Evolutionary conservation across 37 sponge, comb jelly and placozoan genomes (phyloP).

Genomic region (Hexactinellida sp.): DNA sequence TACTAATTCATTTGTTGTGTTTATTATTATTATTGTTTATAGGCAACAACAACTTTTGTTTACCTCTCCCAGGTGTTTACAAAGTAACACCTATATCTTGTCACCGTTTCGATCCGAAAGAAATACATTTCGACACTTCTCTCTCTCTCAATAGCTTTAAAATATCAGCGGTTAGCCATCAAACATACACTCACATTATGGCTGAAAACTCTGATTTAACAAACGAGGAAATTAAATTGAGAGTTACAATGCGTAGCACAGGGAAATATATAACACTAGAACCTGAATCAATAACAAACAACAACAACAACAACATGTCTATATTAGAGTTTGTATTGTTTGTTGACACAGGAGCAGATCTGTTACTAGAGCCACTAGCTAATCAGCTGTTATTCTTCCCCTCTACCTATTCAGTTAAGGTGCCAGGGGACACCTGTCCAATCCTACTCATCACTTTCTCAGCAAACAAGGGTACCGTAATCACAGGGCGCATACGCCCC

Average conservation of each 20-base stretch:
- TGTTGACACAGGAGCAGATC: neutral
- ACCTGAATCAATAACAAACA: neutral
- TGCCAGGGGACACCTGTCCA: neutral
- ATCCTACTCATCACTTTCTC: neutral
- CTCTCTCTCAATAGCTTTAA: neutral
- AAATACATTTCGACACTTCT: neutral
- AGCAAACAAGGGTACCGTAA: neutral
- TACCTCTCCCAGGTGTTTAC: neutral
- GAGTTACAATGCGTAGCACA: neutral
- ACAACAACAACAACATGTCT: neutral
- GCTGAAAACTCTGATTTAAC: neutral
- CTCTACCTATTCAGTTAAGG: neutral
- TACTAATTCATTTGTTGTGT: too few species aligned
- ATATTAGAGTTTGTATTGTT: neutral
- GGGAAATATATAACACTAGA: neutral
- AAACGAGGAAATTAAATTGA: neutral
- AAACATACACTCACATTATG: neutral
- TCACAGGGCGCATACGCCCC: neutral
- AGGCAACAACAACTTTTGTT: neutral
- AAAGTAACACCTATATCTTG: neutral
- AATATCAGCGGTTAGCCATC: neutral
- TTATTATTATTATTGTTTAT: too few species aligned
- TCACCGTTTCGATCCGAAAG: neutral
- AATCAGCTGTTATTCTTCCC: neutral
- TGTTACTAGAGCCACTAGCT: neutral